phyloP scores from a whole-genome alignment of 2,888 invertebrate species.

The Herminia tarsipennalis region DNA sequence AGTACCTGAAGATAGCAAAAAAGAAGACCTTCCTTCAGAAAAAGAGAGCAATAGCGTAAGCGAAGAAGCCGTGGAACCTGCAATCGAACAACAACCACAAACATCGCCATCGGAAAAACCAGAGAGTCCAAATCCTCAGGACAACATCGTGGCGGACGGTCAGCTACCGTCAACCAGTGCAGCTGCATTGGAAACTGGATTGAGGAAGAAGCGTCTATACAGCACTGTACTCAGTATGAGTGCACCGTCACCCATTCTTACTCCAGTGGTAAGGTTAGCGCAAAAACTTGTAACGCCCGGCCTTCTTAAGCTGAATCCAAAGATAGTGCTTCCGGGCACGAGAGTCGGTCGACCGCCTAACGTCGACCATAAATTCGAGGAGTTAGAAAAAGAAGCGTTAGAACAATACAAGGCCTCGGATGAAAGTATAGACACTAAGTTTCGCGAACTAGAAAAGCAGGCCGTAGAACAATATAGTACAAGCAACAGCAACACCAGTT shows the following conservation, averaged over 20 bases:
- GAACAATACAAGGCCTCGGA: conserved; percentile 86
- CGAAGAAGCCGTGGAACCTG: conserved; percentile 31
- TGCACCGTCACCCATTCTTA: conserved; percentile 66
- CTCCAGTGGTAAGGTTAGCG: conserved; percentile 64
- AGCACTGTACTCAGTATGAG: conserved; percentile 83
- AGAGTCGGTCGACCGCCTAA: conserved; percentile 62
- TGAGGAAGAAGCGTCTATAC: conserved; percentile 79
- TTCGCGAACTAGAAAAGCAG: conserved; percentile 87
- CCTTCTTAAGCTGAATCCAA: conserved; percentile 73
- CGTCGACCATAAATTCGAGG: conserved; percentile 79
- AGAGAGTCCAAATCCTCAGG: conserved; percentile 49
- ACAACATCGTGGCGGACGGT: conserved; percentile 56
- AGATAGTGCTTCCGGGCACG: conserved; percentile 66
- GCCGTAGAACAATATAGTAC: conserved; percentile 88
- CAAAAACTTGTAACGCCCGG: conserved; percentile 74
- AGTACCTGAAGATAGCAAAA: conserved; percentile 44
- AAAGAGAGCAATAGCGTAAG: conserved; percentile 37
- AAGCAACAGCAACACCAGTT: conserved; percentile 80
- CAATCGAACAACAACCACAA: conserved; percentile 37
- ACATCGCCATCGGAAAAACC: conserved; percentile 39
- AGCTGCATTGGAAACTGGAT: conserved; percentile 59
- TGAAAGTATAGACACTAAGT: conserved; percentile 85
- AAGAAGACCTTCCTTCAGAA: conserved; percentile 34
- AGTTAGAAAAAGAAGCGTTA: conserved; percentile 86
- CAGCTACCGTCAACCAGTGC: conserved; percentile 70